Conservation (phyloP, 2,797 vertebrate genomes). For the Arrhamphus sclerolepis region DNA sequence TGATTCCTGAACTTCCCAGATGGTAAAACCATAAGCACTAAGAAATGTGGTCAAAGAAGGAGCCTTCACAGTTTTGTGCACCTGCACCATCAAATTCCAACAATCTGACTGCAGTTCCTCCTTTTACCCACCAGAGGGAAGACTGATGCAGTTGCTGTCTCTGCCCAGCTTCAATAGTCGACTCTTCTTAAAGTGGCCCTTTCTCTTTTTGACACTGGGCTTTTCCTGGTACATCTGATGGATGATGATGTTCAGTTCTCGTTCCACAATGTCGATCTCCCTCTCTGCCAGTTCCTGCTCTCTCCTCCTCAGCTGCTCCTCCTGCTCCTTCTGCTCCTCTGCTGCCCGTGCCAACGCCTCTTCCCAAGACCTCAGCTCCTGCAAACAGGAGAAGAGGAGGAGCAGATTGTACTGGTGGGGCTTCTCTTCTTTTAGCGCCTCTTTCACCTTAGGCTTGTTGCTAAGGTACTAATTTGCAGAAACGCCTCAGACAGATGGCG, state of each 20-base stretch:
- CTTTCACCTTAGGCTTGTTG: conserved; percentile 11
- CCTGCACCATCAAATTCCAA: not conserved
- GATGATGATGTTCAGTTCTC: conserved; percentile 93
- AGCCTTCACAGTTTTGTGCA: conserved; percentile 5
- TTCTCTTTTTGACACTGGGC: conserved; percentile 89
- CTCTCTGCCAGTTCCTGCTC: conserved; percentile 92
- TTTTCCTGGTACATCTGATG: conserved; percentile 93
- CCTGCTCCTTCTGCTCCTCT: conserved; percentile 89
- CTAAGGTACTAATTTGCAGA: conserved; percentile 39
- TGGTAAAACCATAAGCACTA: no score
- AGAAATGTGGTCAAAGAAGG: conserved; percentile 10
- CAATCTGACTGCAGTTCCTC: conserved; percentile 27
- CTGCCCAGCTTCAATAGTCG: conserved; percentile 84
- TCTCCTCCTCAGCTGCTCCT: conserved; percentile 86
- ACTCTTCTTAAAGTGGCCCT: conserved; percentile 91
- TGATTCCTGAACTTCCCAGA: not conserved
- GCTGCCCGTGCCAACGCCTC: conserved; percentile 88
- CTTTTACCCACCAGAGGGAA: conserved; percentile 88
- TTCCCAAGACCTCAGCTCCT: conserved; percentile 93
- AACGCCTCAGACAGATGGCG: conserved; percentile 37
- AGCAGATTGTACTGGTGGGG: conserved; percentile 11
- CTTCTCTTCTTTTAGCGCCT: conserved; percentile 48
- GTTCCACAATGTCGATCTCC: conserved; percentile 92
- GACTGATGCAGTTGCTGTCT: conserved; percentile 91
- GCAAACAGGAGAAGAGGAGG: not conserved